Percentiles rank a stretch among this genome's conserved stretches.
Conservation (phyloP, 2,797 vertebrate species). For the Bucorvus abyssinicus region DNA sequence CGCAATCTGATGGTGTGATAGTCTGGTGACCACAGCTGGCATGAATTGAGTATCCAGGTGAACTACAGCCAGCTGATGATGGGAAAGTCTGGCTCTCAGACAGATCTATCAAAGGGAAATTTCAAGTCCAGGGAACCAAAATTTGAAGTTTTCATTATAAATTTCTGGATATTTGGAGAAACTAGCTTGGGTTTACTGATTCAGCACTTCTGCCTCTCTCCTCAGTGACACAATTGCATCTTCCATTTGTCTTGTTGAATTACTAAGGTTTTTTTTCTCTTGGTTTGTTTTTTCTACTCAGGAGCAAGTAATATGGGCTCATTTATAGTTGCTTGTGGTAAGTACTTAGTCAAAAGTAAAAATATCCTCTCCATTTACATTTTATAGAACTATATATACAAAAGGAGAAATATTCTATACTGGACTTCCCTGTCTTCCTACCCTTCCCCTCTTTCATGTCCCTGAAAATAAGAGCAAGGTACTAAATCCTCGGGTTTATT, state of each 20-base stretch:
- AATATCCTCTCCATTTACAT: not conserved
- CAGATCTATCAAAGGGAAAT: not conserved
- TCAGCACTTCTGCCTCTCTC: not conserved
- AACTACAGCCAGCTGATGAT: not conserved
- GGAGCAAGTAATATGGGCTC: not conserved
- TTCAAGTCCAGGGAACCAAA: not conserved
- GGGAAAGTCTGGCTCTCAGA: not conserved
- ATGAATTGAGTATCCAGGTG: not conserved
- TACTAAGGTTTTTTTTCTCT: rapidly evolving
- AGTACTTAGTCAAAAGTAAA: not conserved
- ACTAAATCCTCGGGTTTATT: not conserved
- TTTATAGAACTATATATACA: not conserved
- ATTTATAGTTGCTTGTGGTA: not conserved
- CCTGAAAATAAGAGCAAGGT: not conserved
- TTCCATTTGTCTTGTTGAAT: not conserved
- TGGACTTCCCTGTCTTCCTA: not conserved
- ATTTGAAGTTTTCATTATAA: not conserved
- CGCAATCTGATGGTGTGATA: not conserved
- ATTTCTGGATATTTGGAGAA: not conserved
- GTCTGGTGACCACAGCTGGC: not conserved
- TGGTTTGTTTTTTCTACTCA: not conserved
- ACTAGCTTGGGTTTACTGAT: not conserved
- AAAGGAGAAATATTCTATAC: not conserved
- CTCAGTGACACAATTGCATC: not conserved
- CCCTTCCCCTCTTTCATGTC: not conserved